Evolutionary conservation across 2,888 invertebrate genomes (phyloP).

Genomic region (Helobdella robusta): DNA sequence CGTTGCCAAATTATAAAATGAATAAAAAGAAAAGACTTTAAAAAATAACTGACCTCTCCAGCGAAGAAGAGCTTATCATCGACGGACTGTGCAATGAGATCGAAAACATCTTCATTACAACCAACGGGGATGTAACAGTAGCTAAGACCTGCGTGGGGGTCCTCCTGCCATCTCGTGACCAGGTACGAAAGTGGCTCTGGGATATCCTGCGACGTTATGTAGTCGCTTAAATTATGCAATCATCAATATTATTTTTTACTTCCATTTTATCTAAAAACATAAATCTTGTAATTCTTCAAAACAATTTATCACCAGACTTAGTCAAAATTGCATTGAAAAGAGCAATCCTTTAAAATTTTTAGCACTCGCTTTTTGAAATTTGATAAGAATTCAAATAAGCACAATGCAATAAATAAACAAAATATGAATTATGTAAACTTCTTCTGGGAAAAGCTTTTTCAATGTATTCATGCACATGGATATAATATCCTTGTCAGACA

Average conservation of each 20-base stretch:
- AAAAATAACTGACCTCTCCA: conserved; percentile 48
- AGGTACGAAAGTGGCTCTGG: conserved; percentile 46
- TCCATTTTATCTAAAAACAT: too few species aligned
- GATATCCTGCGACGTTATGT: conserved; percentile 41
- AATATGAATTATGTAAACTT: conserved; percentile 44
- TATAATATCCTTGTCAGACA: conserved; percentile 34
- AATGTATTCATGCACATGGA: conserved; percentile 46
- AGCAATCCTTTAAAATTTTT: too few species aligned
- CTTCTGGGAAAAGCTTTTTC: conserved; percentile 47
- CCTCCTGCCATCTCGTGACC: conserved; percentile 50
- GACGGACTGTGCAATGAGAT: conserved; percentile 47
- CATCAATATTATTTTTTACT: too few species aligned
- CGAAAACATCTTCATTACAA: conserved; percentile 46
- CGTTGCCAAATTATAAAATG: too few species aligned
- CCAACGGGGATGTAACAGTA: conserved; percentile 51
- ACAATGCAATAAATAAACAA: too few species aligned
- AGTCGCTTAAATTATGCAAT: too few species aligned
- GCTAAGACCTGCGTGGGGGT: conserved; percentile 43
- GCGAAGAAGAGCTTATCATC: conserved; percentile 50
- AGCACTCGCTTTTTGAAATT: too few species aligned
- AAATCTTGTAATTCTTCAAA: too few species aligned
- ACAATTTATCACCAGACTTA: too few species aligned
- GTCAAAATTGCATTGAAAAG: too few species aligned
- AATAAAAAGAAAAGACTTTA: too few species aligned
- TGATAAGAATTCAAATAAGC: too few species aligned